Base-by-base conservation (phyloP, 2,113 vertebrate genomes). In the Myrmophylax atrothorax region DNA sequence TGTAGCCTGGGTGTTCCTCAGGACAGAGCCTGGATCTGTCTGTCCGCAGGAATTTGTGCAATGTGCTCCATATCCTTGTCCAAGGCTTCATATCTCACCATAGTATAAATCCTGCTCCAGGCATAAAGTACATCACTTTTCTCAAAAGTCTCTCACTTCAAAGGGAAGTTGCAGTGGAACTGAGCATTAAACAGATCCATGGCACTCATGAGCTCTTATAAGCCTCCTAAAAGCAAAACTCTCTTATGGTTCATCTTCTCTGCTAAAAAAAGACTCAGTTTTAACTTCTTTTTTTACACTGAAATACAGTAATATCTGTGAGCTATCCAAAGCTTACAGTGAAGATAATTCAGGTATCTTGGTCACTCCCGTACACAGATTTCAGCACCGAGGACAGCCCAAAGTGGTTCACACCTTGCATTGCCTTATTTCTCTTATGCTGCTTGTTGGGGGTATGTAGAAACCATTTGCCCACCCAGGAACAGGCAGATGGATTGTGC, bases 81-180 rank as follows among this genome's bases (percentile, higher is more conserved):
- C 49, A 67, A 77, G 46, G 16, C 62, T 89, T 93, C 58, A 58
- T 37, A 53, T 85, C 73, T 64, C 75, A 60, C 68, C 53, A 59
- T 40, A 58, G 49, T 28, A 89, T 37, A 79, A 95, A 82, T 85
- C 77, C 62, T 66, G 33, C 66, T 95, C 33, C 37, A 76, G 83
- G 66, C 52, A 66, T 25, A 13, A 83, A 79, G 53, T 42, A 56
- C 35, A 46, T 75, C 46, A 53, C 67, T 94, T 91, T 26, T 38
- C 52, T 87, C 62, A 91, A 69, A 89, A 89, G 37, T 79, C 50
- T 87, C 53, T 78, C 49, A 72, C 94, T 94, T 97, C 94, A 94
- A 94, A 91, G 81, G 28, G 25, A 95, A 96, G 46, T 31, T 2
- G 2, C 58, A 89, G 59, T 62, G 63, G 46, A 93, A 72, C 13